phyloP scores from a whole-genome alignment of 2,888 invertebrate genomes.

The Calameuta idolon region DNA sequence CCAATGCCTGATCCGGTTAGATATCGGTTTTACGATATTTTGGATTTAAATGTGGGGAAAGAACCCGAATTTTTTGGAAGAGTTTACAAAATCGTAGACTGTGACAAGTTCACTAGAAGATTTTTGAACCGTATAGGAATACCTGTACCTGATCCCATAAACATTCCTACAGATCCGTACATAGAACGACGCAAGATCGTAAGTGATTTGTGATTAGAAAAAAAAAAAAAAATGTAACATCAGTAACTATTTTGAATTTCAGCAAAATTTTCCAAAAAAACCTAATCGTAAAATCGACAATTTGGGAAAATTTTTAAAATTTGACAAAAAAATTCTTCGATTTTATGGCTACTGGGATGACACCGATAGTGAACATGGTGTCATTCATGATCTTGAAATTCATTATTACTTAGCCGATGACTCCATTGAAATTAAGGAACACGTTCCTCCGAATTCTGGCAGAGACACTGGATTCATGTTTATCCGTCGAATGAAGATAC shows the following conservation, averaged over 20 bases:
- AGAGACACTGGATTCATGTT: conserved; percentile 80
- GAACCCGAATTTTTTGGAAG: conserved; percentile 86
- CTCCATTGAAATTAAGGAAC: conserved; percentile 89
- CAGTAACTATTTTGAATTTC: conserved; percentile 10
- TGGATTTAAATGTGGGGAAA: conserved; percentile 88
- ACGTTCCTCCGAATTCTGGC: conserved; percentile 76
- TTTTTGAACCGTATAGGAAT: conserved; percentile 89
- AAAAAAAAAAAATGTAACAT: neutral
- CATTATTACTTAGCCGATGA: conserved; percentile 90
- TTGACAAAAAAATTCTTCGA: conserved; percentile 80
- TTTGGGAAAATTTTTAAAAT: conserved; percentile 84
- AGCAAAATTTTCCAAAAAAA: conserved; percentile 65
- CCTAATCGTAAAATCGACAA: conserved; percentile 73
- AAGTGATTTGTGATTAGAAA: conserved; percentile 20
- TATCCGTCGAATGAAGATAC: conserved; percentile 80
- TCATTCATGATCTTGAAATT: conserved; percentile 81
- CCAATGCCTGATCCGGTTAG: conserved; percentile 80
- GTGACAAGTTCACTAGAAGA: conserved; percentile 87
- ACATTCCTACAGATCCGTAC: conserved; percentile 68
- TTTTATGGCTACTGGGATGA: conserved; percentile 95
- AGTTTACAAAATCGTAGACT: conserved; percentile 83
- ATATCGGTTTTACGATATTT: conserved; percentile 82
- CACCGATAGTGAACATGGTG: conserved; percentile 80
- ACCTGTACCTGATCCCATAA: conserved; percentile 79
- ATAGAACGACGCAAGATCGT: conserved; percentile 50